phyloP scores from a whole-genome alignment of 2,113 vertebrate genomes.

The Tragulus kanchil region DNA sequence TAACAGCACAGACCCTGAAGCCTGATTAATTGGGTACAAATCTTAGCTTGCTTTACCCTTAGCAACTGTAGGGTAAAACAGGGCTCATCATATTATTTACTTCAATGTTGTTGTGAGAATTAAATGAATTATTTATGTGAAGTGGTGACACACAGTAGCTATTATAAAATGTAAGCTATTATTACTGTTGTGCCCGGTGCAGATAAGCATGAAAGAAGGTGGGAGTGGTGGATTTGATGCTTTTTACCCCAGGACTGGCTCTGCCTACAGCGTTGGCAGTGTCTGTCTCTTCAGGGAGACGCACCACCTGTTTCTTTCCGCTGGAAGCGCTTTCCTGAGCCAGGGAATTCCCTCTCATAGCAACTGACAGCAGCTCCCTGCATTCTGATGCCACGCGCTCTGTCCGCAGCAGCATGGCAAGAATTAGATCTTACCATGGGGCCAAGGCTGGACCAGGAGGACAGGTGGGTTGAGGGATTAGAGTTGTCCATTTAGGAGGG shows the following conservation, averaged over 20 bases:
- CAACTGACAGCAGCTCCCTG: slow-evolving; percentile 35
- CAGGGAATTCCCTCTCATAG: slow-evolving; percentile 79
- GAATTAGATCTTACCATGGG: slow-evolving; percentile 1
- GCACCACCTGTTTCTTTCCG: slow-evolving; percentile 75
- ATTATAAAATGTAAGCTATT: slow-evolving; percentile 58
- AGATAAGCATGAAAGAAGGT: slow-evolving; percentile 67
- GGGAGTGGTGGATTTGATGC: slow-evolving; percentile 56
- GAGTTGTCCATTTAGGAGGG: not conserved
- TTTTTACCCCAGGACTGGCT: slow-evolving; percentile 61
- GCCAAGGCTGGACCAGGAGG: not conserved
- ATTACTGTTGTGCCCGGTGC: slow-evolving; percentile 26
- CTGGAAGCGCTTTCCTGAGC: slow-evolving; percentile 71
- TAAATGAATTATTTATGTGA: slow-evolving; percentile 59
- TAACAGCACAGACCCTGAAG: not conserved
- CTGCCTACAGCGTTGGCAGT: slow-evolving; percentile 57
- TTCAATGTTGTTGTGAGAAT: slow-evolving; percentile 60
- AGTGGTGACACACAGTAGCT: slow-evolving; percentile 52
- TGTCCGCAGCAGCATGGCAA: slow-evolving; percentile 38
- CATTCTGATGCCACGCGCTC: slow-evolving; percentile 54
- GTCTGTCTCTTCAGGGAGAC: slow-evolving; percentile 71
- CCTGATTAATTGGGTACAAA: slow-evolving; percentile 42
- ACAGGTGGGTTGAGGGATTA: not conserved
- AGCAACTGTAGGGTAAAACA: slow-evolving; percentile 46
- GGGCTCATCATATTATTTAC: slow-evolving; percentile 47
- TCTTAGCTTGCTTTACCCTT: slow-evolving; percentile 21